Conservation (phyloP, 2,888 invertebrate species). For the Phania funesta region DNA sequence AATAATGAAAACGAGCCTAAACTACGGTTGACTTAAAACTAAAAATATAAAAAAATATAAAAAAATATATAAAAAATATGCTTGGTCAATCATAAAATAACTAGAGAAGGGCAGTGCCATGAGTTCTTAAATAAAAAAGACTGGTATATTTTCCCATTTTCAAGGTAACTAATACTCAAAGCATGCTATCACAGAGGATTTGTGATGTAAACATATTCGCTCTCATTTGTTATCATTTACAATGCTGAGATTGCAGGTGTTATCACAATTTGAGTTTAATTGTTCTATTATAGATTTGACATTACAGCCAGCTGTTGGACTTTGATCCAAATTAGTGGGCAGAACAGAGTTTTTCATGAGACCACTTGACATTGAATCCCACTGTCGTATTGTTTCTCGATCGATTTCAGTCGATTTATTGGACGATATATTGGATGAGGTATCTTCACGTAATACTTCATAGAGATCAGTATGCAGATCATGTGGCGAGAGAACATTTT, state of each 20-base stretch:
- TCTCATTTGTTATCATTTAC: conserved; percentile 13
- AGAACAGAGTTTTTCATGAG: conserved; percentile 82
- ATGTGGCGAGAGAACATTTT: conserved; percentile 50
- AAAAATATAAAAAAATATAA: too few relatives aligned
- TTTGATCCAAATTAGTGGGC: conserved; percentile 55
- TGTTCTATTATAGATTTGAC: conserved; percentile 76
- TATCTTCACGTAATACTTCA: conserved; percentile 79
- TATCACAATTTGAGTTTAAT: conserved; percentile 72
- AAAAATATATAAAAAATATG: too few relatives aligned
- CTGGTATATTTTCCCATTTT: background rate
- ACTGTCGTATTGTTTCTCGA: conserved; percentile 91
- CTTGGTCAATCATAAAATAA: too few relatives aligned
- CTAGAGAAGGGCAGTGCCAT: too few relatives aligned
- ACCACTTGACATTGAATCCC: conserved; percentile 94
- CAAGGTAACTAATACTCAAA: conserved; percentile 5
- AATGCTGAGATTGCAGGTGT: conserved; percentile 64
- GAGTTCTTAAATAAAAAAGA: too few relatives aligned
- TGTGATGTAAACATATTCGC: background rate
- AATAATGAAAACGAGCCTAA: too few relatives aligned
- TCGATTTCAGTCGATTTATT: conserved; percentile 85
- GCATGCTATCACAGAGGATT: conserved; percentile 31
- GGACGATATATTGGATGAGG: conserved; percentile 75
- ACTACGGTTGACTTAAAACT: too few relatives aligned
- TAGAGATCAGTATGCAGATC: conserved; percentile 76
- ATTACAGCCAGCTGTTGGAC: conserved; percentile 61